A percentile compares a stretch with the other conserved stretches of the same genome.
Conservation (phyloP, 2,888 invertebrate species). For the Smittia aterrima region DNA sequence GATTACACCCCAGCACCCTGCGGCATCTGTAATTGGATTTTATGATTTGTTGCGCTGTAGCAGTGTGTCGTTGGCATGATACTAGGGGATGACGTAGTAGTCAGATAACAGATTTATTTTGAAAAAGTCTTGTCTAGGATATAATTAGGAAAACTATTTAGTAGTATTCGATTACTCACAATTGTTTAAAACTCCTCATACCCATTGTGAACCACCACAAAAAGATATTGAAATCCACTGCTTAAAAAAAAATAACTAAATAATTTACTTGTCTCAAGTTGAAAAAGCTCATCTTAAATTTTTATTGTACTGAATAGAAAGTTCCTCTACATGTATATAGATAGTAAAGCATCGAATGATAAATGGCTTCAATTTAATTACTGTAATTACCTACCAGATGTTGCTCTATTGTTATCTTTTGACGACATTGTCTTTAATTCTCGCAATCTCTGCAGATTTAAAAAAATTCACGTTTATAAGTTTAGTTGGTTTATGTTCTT, state of each 20-base stretch:
- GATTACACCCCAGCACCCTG: not conserved
- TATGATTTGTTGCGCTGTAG: not conserved
- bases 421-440: not conserved
- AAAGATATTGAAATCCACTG: too few species aligned
- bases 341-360: conserved; percentile 10
- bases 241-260: too few species aligned
- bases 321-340: too few species aligned
- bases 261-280: too few species aligned
- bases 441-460: not conserved
- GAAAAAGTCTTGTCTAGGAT: not conserved
- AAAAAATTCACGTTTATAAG: not conserved
- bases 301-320: too few species aligned
- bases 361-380: conserved; percentile 29
- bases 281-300: too few species aligned
- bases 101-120: not conserved
- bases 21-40: conserved; percentile 21
- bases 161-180: too few species aligned
- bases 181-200: too few species aligned
- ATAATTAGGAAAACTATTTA: too few species aligned
- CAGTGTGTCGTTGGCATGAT: not conserved
- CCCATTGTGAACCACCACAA: too few species aligned
- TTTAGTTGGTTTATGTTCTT: not conserved
- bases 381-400: conserved; percentile 24
- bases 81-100: not conserved
- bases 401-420: not conserved